These are phyloP conservation scores for Maconellicoccus hirsutus DNA, from an alignment of 1,140 invertebrate species.

Conservation along the genomic window DNA sequence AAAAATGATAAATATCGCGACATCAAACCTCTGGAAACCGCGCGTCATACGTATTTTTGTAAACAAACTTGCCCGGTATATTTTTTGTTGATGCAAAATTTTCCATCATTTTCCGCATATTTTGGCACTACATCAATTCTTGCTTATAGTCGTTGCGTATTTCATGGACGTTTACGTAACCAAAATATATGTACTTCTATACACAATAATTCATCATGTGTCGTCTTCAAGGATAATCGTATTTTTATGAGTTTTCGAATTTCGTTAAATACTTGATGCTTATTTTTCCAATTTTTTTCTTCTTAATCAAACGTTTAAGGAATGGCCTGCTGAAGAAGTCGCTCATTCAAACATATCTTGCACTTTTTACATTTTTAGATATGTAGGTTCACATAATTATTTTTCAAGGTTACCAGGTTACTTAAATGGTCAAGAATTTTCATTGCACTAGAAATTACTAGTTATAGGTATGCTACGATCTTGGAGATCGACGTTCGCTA, in stretches of 20 bases:
- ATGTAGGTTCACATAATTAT: neutral
- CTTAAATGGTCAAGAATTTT: neutral
- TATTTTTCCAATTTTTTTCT: no score
- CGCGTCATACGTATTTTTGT: neutral
- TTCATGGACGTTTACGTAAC: neutral
- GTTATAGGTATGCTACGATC: neutral
- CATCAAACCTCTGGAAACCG: no score
- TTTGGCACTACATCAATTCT: neutral
- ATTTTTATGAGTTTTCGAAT: no score
- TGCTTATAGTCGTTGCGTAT: neutral
- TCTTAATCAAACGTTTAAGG: no score
- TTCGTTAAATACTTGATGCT: no score
- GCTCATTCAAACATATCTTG: no score
- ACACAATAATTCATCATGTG: neutral
- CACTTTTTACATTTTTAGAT: no score
- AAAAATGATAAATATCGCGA: no score
- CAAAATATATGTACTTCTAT: neutral
- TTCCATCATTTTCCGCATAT: neutral
- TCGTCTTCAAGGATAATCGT: neutral
- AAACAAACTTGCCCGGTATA: neutral
- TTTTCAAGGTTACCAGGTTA: neutral
- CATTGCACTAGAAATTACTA: conserved; percentile 4
- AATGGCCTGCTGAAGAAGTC: no score
- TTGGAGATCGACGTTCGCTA: neutral
- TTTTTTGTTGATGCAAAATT: neutral